Conservation (phyloP, 2,113 vertebrate genomes). For the Mesembrinibis cayennensis region DNA sequence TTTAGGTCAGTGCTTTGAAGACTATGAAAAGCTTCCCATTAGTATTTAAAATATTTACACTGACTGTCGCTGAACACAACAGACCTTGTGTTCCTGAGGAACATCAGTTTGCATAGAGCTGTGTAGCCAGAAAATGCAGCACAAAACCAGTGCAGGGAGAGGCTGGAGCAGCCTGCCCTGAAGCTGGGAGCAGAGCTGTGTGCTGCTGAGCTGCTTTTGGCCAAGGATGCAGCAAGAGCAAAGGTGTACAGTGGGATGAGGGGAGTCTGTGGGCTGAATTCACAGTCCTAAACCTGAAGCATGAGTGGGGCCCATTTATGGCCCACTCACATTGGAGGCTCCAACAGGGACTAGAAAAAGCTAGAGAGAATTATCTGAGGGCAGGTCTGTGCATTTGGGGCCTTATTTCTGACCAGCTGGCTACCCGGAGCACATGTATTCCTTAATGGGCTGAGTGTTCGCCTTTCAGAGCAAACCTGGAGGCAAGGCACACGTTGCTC, state of each 20-base stretch:
- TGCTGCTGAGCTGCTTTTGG: background rate
- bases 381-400: background rate
- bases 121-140: background rate
- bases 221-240: background rate
- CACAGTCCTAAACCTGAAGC: background rate
- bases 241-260: background rate
- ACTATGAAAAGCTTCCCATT: slow-evolving; percentile 44
- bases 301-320: background rate
- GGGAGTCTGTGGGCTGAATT: background rate
- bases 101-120: background rate
- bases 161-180: background rate
- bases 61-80: background rate
- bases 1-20: slow-evolving; percentile 56
- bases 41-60: slow-evolving; percentile 34
- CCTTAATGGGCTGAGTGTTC: background rate
- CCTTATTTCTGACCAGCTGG: background rate
- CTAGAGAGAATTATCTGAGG: background rate
- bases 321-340: background rate
- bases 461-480: background rate
- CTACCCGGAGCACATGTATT: background rate
- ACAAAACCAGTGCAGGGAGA: background rate
- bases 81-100: background rate
- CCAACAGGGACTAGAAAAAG: background rate
- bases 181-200: background rate
- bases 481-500: fast-evolving